Percentiles rank a stretch among this genome's conserved stretches.
Evolutionary conservation across 2,113 vertebrate genomes (phyloP).

Genomic region (Ahaetulla prasina): DNA sequence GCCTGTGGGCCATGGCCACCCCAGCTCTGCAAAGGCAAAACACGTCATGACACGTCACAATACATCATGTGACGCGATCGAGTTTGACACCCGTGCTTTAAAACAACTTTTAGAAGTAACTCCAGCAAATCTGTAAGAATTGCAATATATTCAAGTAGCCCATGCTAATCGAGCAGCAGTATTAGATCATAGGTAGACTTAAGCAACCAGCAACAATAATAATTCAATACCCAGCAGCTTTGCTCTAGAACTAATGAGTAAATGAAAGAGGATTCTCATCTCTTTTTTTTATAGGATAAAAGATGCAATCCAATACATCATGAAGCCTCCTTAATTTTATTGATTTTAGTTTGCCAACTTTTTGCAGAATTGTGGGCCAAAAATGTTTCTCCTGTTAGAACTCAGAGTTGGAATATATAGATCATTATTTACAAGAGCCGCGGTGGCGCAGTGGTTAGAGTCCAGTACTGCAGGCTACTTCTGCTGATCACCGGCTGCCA

Average conservation of each 20-base stretch:
- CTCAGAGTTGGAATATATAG: neutral
- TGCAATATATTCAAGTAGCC: neutral
- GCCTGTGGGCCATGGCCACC: too few species aligned
- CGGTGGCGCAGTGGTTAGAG: too few species aligned
- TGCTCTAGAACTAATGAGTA: conserved; percentile 29
- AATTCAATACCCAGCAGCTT: neutral
- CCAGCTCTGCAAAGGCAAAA: too few species aligned
- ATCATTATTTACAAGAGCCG: neutral
- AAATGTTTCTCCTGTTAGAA: conserved; percentile 6
- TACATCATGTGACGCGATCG: too few species aligned
- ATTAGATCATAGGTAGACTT: neutral
- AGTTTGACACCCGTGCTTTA: neutral
- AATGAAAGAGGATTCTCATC: conserved; percentile 27
- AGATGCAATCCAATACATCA: neutral
- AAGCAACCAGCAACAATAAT: neutral
- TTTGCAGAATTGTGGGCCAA: conserved; percentile 12
- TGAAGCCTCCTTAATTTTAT: neutral
- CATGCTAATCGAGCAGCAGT: neutral
- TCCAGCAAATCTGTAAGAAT: neutral
- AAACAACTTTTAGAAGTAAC: neutral
- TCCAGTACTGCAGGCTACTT: too few species aligned
- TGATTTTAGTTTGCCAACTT: neutral
- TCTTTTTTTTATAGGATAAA: conserved; percentile 12
- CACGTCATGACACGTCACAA: too few species aligned
- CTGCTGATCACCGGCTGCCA: too few species aligned